Conservation (phyloP, 1,140 invertebrate genomes). For the Drosophila miranda region DNA sequence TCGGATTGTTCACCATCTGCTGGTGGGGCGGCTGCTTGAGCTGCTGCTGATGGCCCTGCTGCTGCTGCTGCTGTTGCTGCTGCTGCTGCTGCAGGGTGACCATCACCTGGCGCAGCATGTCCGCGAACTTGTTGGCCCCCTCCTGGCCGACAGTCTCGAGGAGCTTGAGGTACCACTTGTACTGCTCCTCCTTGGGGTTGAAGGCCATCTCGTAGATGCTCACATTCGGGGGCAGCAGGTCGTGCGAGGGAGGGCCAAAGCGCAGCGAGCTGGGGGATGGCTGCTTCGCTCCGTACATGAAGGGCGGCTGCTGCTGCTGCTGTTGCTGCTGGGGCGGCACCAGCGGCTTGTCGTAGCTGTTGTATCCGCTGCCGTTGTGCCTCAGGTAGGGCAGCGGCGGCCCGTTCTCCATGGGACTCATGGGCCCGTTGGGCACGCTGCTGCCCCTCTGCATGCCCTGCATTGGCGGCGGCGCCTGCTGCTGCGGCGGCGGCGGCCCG, state of each 20-base stretch:
- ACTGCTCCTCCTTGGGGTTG: slow-evolving; percentile 80
- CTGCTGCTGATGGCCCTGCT: slow-evolving; percentile 42
- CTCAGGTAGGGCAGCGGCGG: slow-evolving; percentile 64
- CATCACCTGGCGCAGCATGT: slow-evolving; percentile 78
- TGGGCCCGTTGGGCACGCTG: slow-evolving; percentile 77
- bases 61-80: slow-evolving; percentile 15
- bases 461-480: slow-evolving; percentile 49
- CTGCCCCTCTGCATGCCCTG: slow-evolving; percentile 64
- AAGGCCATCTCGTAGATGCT: slow-evolving; percentile 81
- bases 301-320: slow-evolving; percentile 52
- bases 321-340: slow-evolving; percentile 47
- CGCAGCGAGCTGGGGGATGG: slow-evolving; percentile 73
- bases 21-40: slow-evolving; percentile 42
- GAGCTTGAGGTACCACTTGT: slow-evolving; percentile 79
- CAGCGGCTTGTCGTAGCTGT: slow-evolving; percentile 55
- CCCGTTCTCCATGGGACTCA: slow-evolving; percentile 76
- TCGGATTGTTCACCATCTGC: slow-evolving; percentile 45
- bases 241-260: slow-evolving; percentile 72
- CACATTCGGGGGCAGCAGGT: slow-evolving; percentile 80
- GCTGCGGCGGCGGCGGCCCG: slow-evolving; percentile 66
- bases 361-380: slow-evolving; percentile 69
- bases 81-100: slow-evolving; percentile 63
- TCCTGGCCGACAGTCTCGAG: slow-evolving; percentile 78
- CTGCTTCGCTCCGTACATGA: slow-evolving; percentile 67
- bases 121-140: slow-evolving; percentile 78